A percentile compares a stretch with the other conserved stretches of the same genome.
Evolutionary conservation across 1,140 invertebrate genomes (phyloP).

Genomic region (Euwallacea fornicatus): DNA sequence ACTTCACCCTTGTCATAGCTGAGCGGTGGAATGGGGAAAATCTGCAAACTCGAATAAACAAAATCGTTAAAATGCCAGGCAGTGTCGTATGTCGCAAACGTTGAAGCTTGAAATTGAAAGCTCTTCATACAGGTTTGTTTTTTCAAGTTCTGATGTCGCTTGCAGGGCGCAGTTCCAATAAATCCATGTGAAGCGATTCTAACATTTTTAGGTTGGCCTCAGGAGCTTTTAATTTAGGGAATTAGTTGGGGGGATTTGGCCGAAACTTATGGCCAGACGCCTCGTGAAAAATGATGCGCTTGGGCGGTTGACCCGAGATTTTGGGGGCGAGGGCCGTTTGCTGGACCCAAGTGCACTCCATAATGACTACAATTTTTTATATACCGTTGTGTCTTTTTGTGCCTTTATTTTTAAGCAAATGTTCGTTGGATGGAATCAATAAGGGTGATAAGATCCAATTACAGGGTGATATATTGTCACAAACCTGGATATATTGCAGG

Average conservation of each 20-base stretch:
- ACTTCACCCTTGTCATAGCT: too few species aligned
- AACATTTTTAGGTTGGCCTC: not conserved
- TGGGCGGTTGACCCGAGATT: slow-evolving; percentile 31
- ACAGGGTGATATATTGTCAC: too few species aligned
- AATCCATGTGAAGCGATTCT: not conserved
- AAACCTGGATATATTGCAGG: too few species aligned
- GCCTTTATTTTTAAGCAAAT: too few species aligned
- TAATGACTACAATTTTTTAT: slow-evolving; percentile 1
- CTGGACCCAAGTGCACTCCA: not conserved
- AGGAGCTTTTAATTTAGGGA: not conserved
- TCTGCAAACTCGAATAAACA: not conserved
- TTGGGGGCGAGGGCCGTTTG: slow-evolving; percentile 18
- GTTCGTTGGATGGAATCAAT: too few species aligned
- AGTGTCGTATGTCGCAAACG: not conserved
- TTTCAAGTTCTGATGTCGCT: not conserved
- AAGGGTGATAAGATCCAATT: too few species aligned
- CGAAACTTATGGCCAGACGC: slow-evolving; percentile 10
- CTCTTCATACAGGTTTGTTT: not conserved
- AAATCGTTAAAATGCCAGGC: slow-evolving; percentile 4
- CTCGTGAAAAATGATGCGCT: slow-evolving; percentile 34
- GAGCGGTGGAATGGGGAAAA: not conserved
- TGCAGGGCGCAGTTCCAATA: not conserved
- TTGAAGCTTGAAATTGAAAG: not conserved
- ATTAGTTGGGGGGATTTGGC: not conserved
- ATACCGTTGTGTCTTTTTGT: too few species aligned